A percentile compares a stretch with the other conserved stretches of the same genome.
phyloP scores from a whole-genome alignment of 1,140 invertebrate species.

The Pseudomyrmex pallidus region DNA sequence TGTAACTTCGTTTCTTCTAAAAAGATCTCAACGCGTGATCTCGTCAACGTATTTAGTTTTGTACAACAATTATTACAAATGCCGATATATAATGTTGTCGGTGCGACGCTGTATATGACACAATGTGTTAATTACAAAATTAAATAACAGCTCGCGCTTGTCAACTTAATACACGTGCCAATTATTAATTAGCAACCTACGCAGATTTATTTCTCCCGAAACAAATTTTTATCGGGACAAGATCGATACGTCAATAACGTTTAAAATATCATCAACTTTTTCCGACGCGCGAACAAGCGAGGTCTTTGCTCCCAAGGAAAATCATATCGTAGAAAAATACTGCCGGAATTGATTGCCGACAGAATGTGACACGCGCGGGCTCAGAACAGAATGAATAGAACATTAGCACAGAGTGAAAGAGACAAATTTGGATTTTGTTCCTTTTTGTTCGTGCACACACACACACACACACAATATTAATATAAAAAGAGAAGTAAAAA shows the following conservation, averaged over 20 bases:
- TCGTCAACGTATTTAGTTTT: not conserved
- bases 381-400: constrained; percentile 37
- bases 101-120: too few relatives aligned
- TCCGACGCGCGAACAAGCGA: not conserved
- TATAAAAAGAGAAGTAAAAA: not conserved
- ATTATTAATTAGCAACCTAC: too few relatives aligned
- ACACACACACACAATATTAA: not conserved
- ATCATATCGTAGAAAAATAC: not conserved
- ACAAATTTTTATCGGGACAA: constrained; percentile 3
- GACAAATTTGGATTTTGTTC: too few relatives aligned
- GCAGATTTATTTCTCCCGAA: not conserved
- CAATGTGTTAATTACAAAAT: too few relatives aligned
- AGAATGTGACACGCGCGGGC: not conserved
- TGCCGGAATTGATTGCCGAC: not conserved
- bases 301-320: constrained; percentile 8
- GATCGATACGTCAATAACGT: not conserved
- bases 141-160: too few relatives aligned
- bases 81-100: too few relatives aligned
- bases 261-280: not conserved
- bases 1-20: constrained; percentile 12
- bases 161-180: too few relatives aligned
- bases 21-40: not conserved
- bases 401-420: not conserved
- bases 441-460: too few relatives aligned
- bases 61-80: not conserved